A percentile compares a stretch with the other conserved stretches of the same genome.
phyloP scores from a whole-genome alignment of 2,888 invertebrate genomes.

The Pandemis cinnamomeana region DNA sequence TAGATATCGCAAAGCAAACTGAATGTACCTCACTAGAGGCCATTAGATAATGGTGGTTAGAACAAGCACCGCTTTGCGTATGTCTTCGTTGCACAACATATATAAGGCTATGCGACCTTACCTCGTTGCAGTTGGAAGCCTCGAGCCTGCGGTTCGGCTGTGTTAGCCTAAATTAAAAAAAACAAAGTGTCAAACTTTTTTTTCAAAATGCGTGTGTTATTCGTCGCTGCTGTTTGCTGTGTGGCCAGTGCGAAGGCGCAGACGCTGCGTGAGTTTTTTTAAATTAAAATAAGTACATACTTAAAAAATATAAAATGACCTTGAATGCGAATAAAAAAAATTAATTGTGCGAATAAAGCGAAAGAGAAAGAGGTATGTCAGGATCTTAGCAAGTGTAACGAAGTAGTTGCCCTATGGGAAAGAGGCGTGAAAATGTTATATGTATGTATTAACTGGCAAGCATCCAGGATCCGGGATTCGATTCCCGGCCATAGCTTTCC shows the following conservation, averaged over 20 bases:
- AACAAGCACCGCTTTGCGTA: neutral
- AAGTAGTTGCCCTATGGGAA: too few species aligned
- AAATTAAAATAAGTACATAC: neutral
- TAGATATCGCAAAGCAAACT: neutral
- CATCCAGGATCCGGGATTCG: too few species aligned
- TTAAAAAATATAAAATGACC: neutral
- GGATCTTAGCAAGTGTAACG: too few species aligned
- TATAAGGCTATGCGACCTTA: constrained; percentile 46
- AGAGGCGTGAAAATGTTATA: too few species aligned
- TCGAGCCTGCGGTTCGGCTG: constrained; percentile 38
- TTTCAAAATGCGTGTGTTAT: constrained; percentile 62
- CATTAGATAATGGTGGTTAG: constrained; percentile 3
- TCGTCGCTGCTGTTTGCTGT: constrained; percentile 54
- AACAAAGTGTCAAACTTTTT: constrained; percentile 37
- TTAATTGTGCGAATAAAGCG: too few species aligned
- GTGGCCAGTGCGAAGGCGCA: constrained; percentile 54
- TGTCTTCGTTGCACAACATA: constrained; percentile 53
- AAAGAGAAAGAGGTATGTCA: too few species aligned
- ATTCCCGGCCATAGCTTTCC: too few species aligned
- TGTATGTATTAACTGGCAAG: too few species aligned
- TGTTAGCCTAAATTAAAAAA: constrained; percentile 28
- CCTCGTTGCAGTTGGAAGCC: constrained; percentile 51
- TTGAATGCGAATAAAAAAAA: too few species aligned
- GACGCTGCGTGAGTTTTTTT: constrained; percentile 65
- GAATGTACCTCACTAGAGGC: neutral